Base-by-base conservation (phyloP, 2,113 vertebrate genomes). In the Tragelaphus imberbis region DNA sequence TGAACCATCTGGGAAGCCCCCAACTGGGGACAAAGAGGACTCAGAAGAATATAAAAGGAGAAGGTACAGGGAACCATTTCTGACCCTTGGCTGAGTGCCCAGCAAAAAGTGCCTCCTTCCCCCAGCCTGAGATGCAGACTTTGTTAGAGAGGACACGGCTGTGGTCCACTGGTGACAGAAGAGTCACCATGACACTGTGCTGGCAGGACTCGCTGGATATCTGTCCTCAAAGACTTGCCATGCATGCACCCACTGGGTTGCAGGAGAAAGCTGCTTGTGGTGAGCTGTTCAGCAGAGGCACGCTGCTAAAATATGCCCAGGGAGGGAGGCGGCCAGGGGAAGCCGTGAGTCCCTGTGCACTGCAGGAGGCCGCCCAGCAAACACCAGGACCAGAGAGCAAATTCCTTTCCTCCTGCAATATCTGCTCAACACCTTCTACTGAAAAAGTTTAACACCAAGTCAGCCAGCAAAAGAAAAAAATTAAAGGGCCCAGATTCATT, bases 271-370 rank as follows among this genome's bases (percentile, higher is more conserved):
- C 10, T 19, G 3, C 28, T 16, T 7, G 19, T 30, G 6, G 16
- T 44, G 21, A 28, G 23, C 4, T 59, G 40, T 28, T 75, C 27
- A 10, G 7, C 11, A 16, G 33, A 36, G 33, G 17, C 27, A 11
- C 30, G 2, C 36, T 63, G 12, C 15, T 79, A 4, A 55, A 49
- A 14, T 12, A 21, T 23, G 28, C 16, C 63, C 3, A 30, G 4
- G 7, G 6, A 6, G 2, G 15, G 7, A 12, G 15, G 36, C 33
- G 4, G 13, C 21, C 86, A 86, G 23, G 49, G 27, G 71, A 21
- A 44, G 33, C 27, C 3, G 0, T 23, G 80, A 21, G 3, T 30
- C 7, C 6, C 27, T 8, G 8, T 9, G 13, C 1, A 0, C 58
- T 11, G 55, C 30, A 30, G n/a, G 40, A 25, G 14, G 8, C 58